phyloP scores from a whole-genome alignment of 2,113 vertebrate species.

The Semnornis frantzii region DNA sequence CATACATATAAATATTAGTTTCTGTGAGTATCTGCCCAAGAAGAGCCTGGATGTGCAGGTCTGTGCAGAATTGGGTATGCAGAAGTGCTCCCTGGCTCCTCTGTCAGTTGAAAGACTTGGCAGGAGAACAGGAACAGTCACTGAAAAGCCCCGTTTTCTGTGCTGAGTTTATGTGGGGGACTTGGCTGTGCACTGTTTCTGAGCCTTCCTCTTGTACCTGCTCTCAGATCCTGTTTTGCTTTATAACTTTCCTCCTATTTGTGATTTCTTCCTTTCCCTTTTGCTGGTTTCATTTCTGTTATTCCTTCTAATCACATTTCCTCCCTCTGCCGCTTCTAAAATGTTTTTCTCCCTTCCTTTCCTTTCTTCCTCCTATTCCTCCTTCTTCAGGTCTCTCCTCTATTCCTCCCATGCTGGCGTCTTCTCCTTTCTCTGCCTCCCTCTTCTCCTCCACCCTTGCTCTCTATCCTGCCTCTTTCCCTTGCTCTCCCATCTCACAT shows the following conservation, averaged over 20 bases:
- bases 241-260: neutral
- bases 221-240: neutral
- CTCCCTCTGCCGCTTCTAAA: neutral
- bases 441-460: neutral
- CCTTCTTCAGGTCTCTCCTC: neutral
- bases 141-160: conserved; percentile 38
- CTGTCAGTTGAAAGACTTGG: neutral
- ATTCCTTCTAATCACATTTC: conserved; percentile 28
- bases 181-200: neutral
- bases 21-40: neutral
- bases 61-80: neutral
- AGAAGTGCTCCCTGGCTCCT: neutral
- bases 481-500: neutral
- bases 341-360: neutral
- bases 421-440: neutral
- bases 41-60: neutral
- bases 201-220: conserved; percentile 2
- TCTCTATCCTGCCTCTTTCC: neutral
- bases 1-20: neutral
- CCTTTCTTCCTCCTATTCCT: conserved; percentile 7
- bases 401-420: neutral
- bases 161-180: neutral
- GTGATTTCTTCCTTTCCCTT: neutral
- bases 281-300: conserved; percentile 21
- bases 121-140: neutral